A percentile compares a stretch with the other conserved stretches of the same genome.
Evolutionary conservation across 2,113 vertebrate species (phyloP).

Genomic region (Jacana jacana): DNA sequence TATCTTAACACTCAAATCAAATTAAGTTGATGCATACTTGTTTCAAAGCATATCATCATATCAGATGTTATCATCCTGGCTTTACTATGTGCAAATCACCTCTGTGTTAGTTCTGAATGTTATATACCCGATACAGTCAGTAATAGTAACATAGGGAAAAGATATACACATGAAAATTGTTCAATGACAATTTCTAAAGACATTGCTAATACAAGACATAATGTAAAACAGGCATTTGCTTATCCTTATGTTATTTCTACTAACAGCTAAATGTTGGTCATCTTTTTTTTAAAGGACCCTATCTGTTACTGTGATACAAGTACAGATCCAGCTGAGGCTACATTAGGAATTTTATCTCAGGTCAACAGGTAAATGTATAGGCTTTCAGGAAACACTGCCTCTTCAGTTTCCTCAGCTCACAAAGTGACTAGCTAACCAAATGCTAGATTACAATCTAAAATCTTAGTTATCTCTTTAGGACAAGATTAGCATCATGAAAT

Average conservation of each 20-base stretch:
- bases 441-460: neutral
- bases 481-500: neutral
- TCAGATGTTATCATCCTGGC: neutral
- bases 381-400: neutral
- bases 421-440: neutral
- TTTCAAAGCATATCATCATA: neutral
- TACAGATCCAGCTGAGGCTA: neutral
- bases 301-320: neutral
- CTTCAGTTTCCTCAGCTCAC: neutral
- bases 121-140: neutral
- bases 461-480: neutral
- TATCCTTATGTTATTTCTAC: neutral
- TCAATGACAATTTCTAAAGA: neutral
- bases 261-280: neutral
- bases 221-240: neutral
- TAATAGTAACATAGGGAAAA: neutral
- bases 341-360: neutral
- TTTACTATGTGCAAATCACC: neutral
- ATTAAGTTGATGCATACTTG: neutral
- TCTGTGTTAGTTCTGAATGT: neutral
- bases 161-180: neutral
- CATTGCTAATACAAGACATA: neutral
- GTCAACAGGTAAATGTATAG: neutral
- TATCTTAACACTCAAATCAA: neutral
- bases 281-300: neutral